phyloP scores from a whole-genome alignment of 2,797 vertebrate species.

The Loriculus beryllinus region DNA sequence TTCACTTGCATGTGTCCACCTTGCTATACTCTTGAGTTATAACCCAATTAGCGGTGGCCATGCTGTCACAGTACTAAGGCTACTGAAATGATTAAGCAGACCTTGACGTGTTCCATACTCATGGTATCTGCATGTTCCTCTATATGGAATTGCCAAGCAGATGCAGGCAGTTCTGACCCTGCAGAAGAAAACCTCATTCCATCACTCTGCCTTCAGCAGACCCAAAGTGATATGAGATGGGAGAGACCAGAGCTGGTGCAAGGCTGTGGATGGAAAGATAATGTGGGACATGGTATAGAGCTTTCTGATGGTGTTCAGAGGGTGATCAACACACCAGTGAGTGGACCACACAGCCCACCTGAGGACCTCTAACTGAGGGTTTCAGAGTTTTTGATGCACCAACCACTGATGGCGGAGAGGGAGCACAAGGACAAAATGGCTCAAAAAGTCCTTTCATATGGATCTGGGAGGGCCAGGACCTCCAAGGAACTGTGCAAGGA shows the following conservation, averaged over 20 bases:
- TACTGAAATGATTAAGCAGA: neutral
- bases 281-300: neutral
- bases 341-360: neutral
- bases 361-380: neutral
- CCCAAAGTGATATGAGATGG: neutral
- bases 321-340: fast-evolving
- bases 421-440: neutral
- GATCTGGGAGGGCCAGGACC: neutral
- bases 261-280: neutral
- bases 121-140: neutral
- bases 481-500: neutral
- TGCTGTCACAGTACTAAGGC: neutral
- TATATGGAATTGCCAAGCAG: neutral
- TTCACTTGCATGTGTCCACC: neutral
- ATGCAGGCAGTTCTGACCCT: neutral
- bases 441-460: neutral
- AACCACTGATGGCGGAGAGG: neutral
- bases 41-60: neutral
- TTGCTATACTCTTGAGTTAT: neutral
- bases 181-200: neutral
- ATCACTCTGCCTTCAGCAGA: neutral
- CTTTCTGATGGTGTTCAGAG: neutral
- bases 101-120: neutral
- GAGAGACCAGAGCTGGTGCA: neutral
- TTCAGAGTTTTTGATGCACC: neutral